These are phyloP conservation scores for Muscicapa striata DNA, from an alignment of 2,797 vertebrate species.

Conservation along the genomic window DNA sequence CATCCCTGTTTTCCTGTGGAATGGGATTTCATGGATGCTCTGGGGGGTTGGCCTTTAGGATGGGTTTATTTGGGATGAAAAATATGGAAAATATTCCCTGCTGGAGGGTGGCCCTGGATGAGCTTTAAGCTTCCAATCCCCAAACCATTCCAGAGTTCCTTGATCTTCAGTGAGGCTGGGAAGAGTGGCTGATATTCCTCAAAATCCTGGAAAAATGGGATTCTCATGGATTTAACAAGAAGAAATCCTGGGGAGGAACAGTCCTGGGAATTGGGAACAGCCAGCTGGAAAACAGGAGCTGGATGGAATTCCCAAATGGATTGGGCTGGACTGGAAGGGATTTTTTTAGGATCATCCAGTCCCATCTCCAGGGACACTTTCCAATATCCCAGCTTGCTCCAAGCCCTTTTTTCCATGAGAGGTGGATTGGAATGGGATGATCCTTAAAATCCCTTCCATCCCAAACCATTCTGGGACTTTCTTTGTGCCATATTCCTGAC, in stretches of 20 bases:
- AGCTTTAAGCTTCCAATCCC: not conserved
- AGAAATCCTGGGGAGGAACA: not conserved
- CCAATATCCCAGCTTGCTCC: not conserved
- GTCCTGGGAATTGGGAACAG: not conserved
- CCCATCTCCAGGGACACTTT: not conserved
- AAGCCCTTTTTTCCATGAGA: not conserved
- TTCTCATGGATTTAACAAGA: not conserved
- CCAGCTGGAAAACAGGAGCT: not conserved
- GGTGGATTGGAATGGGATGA: not conserved
- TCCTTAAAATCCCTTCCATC: too few relatives aligned
- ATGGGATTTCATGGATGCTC: not conserved
- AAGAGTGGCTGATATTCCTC: not conserved
- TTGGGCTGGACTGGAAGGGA: not conserved
- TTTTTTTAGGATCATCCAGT: not conserved
- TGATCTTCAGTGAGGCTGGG: not conserved
- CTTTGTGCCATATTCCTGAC: not conserved
- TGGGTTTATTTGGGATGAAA: too few relatives aligned
- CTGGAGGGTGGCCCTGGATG: not conserved
- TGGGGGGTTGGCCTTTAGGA: not conserved
- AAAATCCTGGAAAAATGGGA: not conserved
- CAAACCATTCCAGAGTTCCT: rapidly evolving
- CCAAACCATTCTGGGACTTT: not conserved
- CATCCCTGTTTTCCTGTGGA: not conserved
- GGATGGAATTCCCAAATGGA: not conserved
- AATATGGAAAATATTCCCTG: not conserved